Base-by-base conservation (phyloP, 1,140 invertebrate species). In the Proctacanthus coquilletti region DNA sequence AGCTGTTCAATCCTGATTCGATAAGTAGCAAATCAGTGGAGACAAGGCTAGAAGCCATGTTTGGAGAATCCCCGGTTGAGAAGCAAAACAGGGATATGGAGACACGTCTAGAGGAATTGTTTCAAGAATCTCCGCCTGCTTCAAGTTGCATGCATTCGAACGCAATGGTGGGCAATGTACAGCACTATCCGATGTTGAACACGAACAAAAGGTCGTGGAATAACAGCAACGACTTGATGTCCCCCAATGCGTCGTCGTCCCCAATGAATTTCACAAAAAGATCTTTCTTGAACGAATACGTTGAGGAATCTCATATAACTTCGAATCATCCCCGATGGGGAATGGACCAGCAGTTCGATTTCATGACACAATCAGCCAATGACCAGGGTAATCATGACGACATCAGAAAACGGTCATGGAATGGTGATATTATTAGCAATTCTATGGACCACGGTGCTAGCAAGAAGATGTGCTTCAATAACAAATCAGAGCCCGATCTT, bases 41-140 rank as follows among this genome's bases (percentile, higher is more conserved):
- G 37, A 60, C 49, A 3, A 51, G 56, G 3, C 38, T 60, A 11
- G 57, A 60, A 38, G 53, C 56, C n/a, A 60, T 60, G 54, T 60
- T 60, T 18, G 54, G 55, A 0, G 57, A 58, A 39, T 56, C 56
- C 3, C 53, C 56, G 0, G 56, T 60, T 23, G 48, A 48, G 6
- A 55, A 59, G 29, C 51, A 44, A 36, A 46, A 50, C 38, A 53
- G 36, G 21, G 52, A 56, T 44, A 39, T 60, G 37, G 57, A 60
- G 36, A 51, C 57, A 1, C 53, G 53, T 33, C 35, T 60, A 30
- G 56, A 60, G 33, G 55, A 54, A 27, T 51, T 60, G 4, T 60
- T 60, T 38, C 51, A 57, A 10, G 56, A 58, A 13, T 50, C 50
- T 1, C 52, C 57, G 34, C 53, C 53, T n/a, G n/a, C n/a, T n/a